Conservation (phyloP, 2,797 vertebrate genomes). For the Rhabdophis nuchalis region DNA sequence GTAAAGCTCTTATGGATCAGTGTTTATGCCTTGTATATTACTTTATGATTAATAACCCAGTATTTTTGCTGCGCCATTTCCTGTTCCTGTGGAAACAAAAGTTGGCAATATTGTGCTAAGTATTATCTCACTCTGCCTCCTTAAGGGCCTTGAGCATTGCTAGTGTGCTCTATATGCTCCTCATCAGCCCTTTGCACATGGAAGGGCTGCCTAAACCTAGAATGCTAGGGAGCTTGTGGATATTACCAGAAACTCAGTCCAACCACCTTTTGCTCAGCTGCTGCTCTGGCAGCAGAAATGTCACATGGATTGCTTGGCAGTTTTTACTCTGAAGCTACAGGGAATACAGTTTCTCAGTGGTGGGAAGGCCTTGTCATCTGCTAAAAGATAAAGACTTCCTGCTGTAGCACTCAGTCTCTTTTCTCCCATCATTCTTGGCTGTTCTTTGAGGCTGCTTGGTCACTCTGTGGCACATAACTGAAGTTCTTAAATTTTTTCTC, state of each 20-base stretch:
- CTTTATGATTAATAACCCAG: not conserved
- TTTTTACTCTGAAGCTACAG: not conserved
- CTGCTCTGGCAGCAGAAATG: not conserved
- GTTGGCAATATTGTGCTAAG: not conserved
- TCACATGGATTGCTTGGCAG: not conserved
- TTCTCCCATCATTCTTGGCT: not conserved
- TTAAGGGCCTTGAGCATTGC: not conserved
- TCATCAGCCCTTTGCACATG: not conserved
- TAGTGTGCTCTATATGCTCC: not conserved
- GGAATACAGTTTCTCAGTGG: not conserved
- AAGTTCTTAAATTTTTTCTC: not conserved
- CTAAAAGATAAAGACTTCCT: not conserved
- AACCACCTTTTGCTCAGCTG: not conserved
- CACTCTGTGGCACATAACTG: not conserved
- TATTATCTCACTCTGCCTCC: not conserved
- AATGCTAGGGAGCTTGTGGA: not conserved
- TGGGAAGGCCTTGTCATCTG: not conserved
- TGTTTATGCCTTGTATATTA: not conserved
- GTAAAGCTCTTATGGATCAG: not conserved
- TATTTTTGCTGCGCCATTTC: not conserved
- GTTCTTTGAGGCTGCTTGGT: not conserved
- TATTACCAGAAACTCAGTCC: not conserved
- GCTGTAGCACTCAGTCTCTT: not conserved
- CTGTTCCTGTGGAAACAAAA: not conserved
- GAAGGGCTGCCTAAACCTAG: not conserved